phyloP scores from a whole-genome alignment of 2,797 vertebrate genomes.

The Acanthis flammea region DNA sequence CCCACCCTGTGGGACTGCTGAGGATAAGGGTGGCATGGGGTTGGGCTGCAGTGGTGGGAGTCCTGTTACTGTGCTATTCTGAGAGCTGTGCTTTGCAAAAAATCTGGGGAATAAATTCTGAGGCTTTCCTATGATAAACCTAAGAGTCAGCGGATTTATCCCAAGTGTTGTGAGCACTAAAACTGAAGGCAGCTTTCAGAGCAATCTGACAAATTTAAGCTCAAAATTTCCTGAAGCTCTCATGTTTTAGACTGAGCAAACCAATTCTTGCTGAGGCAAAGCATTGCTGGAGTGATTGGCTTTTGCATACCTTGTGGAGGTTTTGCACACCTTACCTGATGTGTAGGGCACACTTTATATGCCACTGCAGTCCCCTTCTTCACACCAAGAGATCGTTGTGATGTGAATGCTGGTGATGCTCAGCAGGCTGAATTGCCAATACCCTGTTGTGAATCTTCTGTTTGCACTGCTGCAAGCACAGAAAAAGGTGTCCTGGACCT shows the following conservation, averaged over 20 bases:
- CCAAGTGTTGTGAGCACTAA: neutral
- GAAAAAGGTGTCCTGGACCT: neutral
- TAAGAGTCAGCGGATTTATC: neutral
- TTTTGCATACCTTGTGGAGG: neutral
- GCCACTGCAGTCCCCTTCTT: neutral
- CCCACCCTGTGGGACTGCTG: neutral
- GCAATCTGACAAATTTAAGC: neutral
- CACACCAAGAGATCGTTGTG: neutral
- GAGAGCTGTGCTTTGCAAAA: neutral
- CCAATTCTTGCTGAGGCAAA: neutral
- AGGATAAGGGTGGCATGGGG: neutral
- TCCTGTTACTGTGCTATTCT: neutral
- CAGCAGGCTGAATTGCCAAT: neutral
- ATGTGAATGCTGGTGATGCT: neutral
- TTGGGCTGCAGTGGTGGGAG: neutral
- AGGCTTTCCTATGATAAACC: neutral
- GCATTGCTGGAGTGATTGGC: neutral
- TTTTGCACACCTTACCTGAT: neutral
- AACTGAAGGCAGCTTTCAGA: neutral
- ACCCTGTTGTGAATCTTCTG: neutral
- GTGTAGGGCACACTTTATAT: neutral
- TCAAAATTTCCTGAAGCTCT: neutral
- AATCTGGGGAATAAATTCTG: neutral
- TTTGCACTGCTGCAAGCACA: neutral
- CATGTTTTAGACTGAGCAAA: neutral